A percentile compares a stretch with the other conserved stretches of the same genome.
These are phyloP conservation scores for Neoascia interrupta DNA, from an alignment of 2,888 invertebrate species.

Conservation along the genomic window DNA sequence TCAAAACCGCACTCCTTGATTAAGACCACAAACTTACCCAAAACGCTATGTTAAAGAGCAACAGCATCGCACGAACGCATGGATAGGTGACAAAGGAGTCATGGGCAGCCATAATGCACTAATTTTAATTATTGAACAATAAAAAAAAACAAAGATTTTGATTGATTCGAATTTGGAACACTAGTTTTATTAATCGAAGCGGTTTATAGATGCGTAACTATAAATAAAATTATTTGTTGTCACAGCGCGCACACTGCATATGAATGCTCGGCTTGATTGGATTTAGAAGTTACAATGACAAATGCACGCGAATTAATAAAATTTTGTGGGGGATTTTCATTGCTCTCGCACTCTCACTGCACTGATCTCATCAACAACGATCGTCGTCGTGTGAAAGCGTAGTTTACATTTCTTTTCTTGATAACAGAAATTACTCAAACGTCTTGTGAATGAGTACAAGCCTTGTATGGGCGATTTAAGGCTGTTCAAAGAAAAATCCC, in stretches of 20 bases:
- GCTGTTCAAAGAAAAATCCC: not conserved
- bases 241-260: too few relatives aligned
- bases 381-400: too few relatives aligned
- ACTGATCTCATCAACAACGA: too few relatives aligned
- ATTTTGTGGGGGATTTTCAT: not conserved
- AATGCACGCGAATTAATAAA: not conserved
- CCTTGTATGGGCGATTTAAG: not conserved
- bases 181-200: too few relatives aligned
- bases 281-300: too few relatives aligned
- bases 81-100: conserved; percentile 62
- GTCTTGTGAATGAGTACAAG: not conserved
- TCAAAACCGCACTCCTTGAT: too few relatives aligned
- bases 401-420: conserved; percentile 26
- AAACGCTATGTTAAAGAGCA: conserved; percentile 71
- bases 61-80: conserved; percentile 68
- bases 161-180: too few relatives aligned
- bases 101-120: conserved; percentile 34
- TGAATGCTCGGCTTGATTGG: too few relatives aligned
- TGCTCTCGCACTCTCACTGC: not conserved
- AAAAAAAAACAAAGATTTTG: conserved; percentile 10
- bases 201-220: too few relatives aligned
- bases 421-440: conserved; percentile 27
- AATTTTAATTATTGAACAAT: not conserved
- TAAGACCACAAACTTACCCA: conserved; percentile 63
- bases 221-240: too few relatives aligned